phyloP scores from a whole-genome alignment of 2,797 vertebrate species.

The Psittacula echo region DNA sequence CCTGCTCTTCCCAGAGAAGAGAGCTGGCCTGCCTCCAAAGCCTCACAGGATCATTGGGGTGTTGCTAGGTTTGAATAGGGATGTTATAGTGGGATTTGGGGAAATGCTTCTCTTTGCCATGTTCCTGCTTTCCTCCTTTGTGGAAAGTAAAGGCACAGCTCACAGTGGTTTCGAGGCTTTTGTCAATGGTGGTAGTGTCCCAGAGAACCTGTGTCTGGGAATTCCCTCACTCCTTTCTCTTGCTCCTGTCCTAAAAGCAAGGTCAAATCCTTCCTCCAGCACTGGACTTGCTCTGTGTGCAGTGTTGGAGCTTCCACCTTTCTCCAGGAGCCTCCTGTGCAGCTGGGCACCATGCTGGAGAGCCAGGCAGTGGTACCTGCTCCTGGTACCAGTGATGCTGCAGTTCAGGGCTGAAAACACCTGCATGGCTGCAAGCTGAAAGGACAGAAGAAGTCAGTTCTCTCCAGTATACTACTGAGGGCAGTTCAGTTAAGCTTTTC shows the following conservation, averaged over 20 bases:
- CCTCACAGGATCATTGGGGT: neutral
- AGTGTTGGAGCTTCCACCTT: neutral
- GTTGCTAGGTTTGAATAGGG: neutral
- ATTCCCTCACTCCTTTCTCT: neutral
- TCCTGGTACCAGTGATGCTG: neutral
- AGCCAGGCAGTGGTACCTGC: neutral
- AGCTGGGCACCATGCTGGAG: neutral
- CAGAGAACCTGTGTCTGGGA: neutral
- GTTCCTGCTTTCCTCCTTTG: neutral
- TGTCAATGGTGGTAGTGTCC: neutral
- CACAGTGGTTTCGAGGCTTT: neutral
- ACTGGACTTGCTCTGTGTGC: neutral
- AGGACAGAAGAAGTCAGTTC: neutral
- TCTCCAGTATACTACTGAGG: neutral
- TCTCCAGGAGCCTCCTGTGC: neutral
- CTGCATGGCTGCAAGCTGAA: accelerated
- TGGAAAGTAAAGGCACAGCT: neutral
- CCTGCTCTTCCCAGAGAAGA: neutral
- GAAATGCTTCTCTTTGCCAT: neutral
- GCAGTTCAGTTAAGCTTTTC: neutral
- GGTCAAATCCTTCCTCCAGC: neutral
- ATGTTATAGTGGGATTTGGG: neutral
- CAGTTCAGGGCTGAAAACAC: neutral
- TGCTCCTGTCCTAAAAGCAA: neutral
- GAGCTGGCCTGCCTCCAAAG: neutral